phyloP scores from a whole-genome alignment of 2,888 invertebrate genomes.

The Tipula vernalis region DNA sequence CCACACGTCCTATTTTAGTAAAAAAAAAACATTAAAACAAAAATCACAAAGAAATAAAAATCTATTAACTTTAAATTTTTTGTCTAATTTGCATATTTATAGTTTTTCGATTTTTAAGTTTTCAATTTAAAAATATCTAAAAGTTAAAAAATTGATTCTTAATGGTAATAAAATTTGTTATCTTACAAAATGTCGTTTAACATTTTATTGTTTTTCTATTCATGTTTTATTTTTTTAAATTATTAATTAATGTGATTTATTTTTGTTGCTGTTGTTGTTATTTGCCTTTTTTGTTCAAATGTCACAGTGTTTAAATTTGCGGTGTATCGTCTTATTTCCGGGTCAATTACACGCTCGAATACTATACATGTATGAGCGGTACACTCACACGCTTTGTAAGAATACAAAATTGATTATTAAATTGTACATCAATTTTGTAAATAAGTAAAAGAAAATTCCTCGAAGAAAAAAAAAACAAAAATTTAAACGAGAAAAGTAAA shows the following conservation, averaged over 20 bases:
- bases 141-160: not conserved
- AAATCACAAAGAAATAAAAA: not conserved
- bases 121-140: not conserved
- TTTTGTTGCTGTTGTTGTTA: not conserved
- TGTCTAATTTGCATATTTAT: not conserved
- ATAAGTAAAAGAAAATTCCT: not conserved
- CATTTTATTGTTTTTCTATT: not conserved
- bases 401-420: not conserved
- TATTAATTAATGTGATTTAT: not conserved
- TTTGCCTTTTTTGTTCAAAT: not conserved
- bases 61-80: not conserved
- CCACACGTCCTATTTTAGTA: not conserved
- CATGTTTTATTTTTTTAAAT: not conserved
- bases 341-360: not conserved
- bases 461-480: not conserved
- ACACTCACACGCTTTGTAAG: not conserved
- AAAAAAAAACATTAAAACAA: not conserved
- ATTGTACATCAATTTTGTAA: not conserved
- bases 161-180: not conserved
- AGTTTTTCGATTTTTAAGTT: not conserved
- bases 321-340: not conserved
- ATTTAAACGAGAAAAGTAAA: not conserved
- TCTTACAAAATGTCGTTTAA: not conserved
- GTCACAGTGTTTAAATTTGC: not conserved
- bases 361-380: not conserved